Percentiles rank a stretch among this genome's conserved stretches.
phyloP scores from a whole-genome alignment of 2,797 vertebrate species.

The Poeciliopsis gracilis region DNA sequence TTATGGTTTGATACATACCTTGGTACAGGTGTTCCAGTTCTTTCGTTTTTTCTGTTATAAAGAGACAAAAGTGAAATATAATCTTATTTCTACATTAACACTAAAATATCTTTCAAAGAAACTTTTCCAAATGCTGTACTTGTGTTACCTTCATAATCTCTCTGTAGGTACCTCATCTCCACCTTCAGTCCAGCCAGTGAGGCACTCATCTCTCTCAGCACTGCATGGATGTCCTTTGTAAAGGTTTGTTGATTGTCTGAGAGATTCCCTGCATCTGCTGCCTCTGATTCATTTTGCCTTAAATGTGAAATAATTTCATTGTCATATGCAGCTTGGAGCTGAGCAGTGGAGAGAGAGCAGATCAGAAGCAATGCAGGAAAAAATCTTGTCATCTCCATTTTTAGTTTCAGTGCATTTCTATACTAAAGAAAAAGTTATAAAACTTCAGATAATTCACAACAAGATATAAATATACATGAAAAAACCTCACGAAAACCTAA shows the following conservation, averaged over 20 bases:
- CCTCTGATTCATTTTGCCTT: not conserved
- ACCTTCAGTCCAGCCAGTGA: conserved; percentile 23
- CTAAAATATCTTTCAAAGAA: too few relatives aligned
- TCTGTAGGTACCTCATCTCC: conserved; percentile 36
- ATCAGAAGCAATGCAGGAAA: conserved; percentile 38
- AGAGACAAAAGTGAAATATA: not conserved
- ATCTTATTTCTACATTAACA: too few relatives aligned
- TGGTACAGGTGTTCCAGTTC: not conserved
- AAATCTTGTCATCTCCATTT: conserved; percentile 2
- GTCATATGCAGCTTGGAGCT: conserved; percentile 3
- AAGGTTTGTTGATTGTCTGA: not conserved
- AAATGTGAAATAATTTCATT: conserved; percentile 20
- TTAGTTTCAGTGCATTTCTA: not conserved
- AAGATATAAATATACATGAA: too few relatives aligned
- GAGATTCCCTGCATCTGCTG: not conserved
- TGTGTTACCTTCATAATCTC: conserved; percentile 36
- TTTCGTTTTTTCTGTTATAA: not conserved
- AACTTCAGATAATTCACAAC: too few relatives aligned
- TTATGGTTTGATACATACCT: not conserved
- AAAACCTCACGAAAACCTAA: too few relatives aligned
- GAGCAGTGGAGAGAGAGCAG: conserved; percentile 19
- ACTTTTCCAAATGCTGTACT: too few relatives aligned
- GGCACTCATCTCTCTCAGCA: too few relatives aligned
- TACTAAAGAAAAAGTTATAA: too few relatives aligned
- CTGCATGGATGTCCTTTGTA: too few relatives aligned